Evolutionary conservation across 1,140 invertebrate genomes (phyloP).

Genomic region (Drosophila chauvacae): DNA sequence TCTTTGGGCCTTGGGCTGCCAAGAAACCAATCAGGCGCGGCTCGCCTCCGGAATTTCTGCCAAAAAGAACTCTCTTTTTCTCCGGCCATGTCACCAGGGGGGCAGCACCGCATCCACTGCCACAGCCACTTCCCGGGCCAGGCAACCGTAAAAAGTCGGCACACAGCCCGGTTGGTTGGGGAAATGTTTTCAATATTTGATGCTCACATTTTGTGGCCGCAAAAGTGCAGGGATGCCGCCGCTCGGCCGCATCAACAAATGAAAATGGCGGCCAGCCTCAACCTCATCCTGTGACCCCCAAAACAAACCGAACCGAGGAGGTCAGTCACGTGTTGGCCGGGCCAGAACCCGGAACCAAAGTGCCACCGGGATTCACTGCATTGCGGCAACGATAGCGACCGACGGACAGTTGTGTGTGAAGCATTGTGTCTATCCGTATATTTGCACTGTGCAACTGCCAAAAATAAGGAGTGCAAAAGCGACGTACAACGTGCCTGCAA

Average conservation of each 20-base stretch:
- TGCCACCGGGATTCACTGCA: conserved; percentile 70
- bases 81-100: conserved; percentile 34
- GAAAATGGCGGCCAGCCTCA: conserved; percentile 34
- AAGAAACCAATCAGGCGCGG: conserved; percentile 70
- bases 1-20: conserved; percentile 47
- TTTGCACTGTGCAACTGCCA: conserved; percentile 48
- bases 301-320: conserved; percentile 20
- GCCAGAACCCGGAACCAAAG: conserved; percentile 32
- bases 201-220: conserved; percentile 72
- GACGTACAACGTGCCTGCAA: conserved; percentile 54
- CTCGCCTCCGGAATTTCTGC: conserved; percentile 11
- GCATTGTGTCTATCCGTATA: conserved; percentile 46
- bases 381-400: conserved; percentile 55
- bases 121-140: conserved; percentile 6
- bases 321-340: conserved; percentile 68
- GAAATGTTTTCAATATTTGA: conserved; percentile 72
- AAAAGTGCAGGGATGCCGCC: conserved; percentile 63
- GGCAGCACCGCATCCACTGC: neutral
- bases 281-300: conserved; percentile 12
- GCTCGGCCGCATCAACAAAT: conserved; percentile 67
- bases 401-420: conserved; percentile 30
- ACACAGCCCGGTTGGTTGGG: conserved; percentile 11
- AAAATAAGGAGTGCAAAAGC: conserved; percentile 48
- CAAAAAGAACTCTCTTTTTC: conserved; percentile 41
- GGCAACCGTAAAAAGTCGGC: conserved; percentile 31